A percentile compares a stretch with the other conserved stretches of the same genome.
phyloP scores from a whole-genome alignment of 1,140 invertebrate genomes.

The Conopomorpha cramerella region DNA sequence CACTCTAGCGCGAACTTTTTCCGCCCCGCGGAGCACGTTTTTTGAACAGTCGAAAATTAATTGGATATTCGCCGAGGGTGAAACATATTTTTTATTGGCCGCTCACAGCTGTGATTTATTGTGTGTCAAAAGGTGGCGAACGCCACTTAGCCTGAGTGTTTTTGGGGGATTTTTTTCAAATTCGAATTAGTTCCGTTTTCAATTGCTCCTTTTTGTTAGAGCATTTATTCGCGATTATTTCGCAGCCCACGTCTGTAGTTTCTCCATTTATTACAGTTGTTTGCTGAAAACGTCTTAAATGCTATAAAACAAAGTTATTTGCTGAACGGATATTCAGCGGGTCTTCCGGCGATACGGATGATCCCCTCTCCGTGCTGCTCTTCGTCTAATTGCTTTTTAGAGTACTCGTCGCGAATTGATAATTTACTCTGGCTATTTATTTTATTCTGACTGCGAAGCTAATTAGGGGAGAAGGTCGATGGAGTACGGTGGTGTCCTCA shows the following conservation, averaged over 20 bases:
- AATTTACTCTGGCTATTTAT: conserved; percentile 5
- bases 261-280: no score
- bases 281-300: no score
- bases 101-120: conserved; percentile 53
- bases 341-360: no score
- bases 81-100: conserved; percentile 58
- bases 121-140: conserved; percentile 55
- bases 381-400: no score
- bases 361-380: no score
- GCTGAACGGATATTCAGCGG: no score
- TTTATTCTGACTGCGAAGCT: conserved; percentile 2
- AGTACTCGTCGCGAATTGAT: no score
- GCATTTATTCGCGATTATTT: no score
- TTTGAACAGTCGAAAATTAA: conserved; percentile 56
- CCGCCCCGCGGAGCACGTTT: conserved; percentile 33
- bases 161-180: conserved; percentile 27
- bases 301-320: no score
- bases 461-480: conserved; percentile 4
- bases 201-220: no score
- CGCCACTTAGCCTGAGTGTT: conserved; percentile 47
- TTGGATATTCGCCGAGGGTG: conserved; percentile 57
- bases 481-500: neutral
- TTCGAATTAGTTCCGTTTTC: conserved; percentile 9
- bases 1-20: conserved; percentile 24
- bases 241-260: no score